These are phyloP conservation scores for Semicossyphus pulcher DNA, from an alignment of 2,113 vertebrate species.

Conservation along the genomic window DNA sequence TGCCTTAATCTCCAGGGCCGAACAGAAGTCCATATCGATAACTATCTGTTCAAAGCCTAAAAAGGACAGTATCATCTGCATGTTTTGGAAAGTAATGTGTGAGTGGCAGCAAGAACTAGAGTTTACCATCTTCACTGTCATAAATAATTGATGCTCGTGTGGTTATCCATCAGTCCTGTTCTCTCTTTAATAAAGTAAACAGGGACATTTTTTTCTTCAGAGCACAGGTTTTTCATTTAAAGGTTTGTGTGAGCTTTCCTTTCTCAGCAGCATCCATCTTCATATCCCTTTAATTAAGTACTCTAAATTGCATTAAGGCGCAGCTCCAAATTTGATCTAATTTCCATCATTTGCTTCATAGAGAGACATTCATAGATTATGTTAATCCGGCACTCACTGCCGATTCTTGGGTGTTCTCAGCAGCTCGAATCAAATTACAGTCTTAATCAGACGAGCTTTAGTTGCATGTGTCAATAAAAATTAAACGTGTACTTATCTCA, in stretches of 20 bases:
- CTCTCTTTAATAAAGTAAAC: too few relatives aligned
- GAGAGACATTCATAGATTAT: constrained; percentile 54
- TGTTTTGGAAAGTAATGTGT: background rate
- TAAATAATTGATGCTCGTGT: too few relatives aligned
- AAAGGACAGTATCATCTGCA: background rate
- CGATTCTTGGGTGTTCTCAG: constrained; percentile 19
- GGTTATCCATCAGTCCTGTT: too few relatives aligned
- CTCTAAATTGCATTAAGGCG: constrained; percentile 71
- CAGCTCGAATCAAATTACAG: constrained; percentile 38
- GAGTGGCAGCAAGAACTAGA: background rate
- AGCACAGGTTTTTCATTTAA: background rate
- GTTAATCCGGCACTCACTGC: constrained; percentile 44
- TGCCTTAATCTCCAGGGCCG: constrained; percentile 34
- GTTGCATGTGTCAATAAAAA: constrained; percentile 28
- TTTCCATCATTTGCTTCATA: constrained; percentile 51
- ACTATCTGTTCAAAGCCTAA: constrained; percentile 40
- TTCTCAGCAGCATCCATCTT: constrained; percentile 21
- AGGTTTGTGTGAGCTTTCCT: constrained; percentile 2
- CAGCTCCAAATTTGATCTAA: constrained; percentile 68
- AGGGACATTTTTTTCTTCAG: constrained; percentile 3
- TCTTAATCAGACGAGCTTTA: constrained; percentile 23
- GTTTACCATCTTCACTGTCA: background rate
- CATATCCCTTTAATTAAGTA: constrained; percentile 54
- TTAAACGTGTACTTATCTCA: constrained; percentile 9
- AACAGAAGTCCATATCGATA: constrained; percentile 45